These are phyloP conservation scores for Euschistus heros DNA, from an alignment of 1,140 invertebrate genomes.

Conservation along the genomic window DNA sequence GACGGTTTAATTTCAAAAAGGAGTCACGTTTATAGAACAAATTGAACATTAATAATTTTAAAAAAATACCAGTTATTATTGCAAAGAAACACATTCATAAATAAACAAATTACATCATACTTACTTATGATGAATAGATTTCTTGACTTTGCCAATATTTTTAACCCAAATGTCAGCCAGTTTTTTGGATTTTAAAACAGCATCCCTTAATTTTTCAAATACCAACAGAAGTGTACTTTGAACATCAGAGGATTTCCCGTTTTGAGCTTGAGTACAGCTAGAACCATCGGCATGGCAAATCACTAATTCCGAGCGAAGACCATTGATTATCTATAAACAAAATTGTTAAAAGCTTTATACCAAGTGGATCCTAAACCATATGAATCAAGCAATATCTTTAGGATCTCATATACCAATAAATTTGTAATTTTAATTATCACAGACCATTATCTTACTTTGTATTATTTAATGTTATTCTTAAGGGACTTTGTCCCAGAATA, in stretches of 20 bases:
- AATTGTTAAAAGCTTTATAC: too few species aligned
- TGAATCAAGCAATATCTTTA: too few species aligned
- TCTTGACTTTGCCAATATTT: conserved; percentile 28
- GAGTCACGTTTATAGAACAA: too few species aligned
- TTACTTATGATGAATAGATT: conserved; percentile 28
- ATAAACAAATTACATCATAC: conserved; percentile 5
- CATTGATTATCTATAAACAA: conserved; percentile 24
- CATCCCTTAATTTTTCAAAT: conserved; percentile 26
- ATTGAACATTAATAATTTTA: too few species aligned
- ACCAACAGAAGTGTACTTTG: conserved; percentile 7
- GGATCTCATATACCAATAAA: too few species aligned
- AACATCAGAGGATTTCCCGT: background rate
- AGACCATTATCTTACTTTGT: too few species aligned
- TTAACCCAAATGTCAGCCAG: conserved; percentile 30
- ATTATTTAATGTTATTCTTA: too few species aligned
- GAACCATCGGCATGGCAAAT: background rate
- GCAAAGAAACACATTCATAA: conserved; percentile 15
- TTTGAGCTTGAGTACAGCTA: background rate
- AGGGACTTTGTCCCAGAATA: too few species aligned
- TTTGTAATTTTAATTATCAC: too few species aligned
- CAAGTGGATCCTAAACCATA: too few species aligned
- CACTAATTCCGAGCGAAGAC: conserved; percentile 19
- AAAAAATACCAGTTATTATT: too few species aligned
- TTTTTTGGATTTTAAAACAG: conserved; percentile 27
- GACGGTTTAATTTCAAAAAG: too few species aligned